Evolutionary conservation across 2,113 vertebrate genomes (phyloP), one percentile per base, ranked within the genome.

Genomic region (Sceloporus tristichus): DNA sequence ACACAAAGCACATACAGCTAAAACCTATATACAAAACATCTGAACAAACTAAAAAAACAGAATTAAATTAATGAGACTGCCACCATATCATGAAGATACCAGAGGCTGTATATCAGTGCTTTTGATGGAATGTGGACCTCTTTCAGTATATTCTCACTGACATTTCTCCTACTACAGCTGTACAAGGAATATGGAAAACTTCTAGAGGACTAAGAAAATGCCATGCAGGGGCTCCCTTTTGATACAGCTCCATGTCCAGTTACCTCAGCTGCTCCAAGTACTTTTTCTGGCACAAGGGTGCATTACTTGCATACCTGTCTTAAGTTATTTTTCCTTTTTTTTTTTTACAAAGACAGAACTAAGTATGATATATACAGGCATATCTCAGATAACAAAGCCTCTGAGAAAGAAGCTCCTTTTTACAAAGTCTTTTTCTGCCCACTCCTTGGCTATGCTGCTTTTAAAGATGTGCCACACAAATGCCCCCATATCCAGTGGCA

Each of bases 211-310:
- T 53, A 38, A 70, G 77, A 71, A 79, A 70, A 42, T 70, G 14
- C 11, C 65, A 27, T 40, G 16, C 59, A 8, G 68, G 59, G 8
- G 9, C 29, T 59, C n/a, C 42, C 23, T 86, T 79, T 73, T 19
- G 68, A 40, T 75, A 79, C 40, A 82, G 27, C 40, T 48, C 25
- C 82, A 89, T 89, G 80, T 80, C 86, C 88, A 90, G 0, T 42
- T 53, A 74, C 71, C 40, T 19, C 34, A 4, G n/a, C 42, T 38
- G 23, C 19, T 68, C 85, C 82, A 38, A 89, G 54, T 89, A 90
- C 86, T 78, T 86, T 93, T 88, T 25, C 85, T 91, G 27, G 0
- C 84, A 75, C 88, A 90, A 94, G 94, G 92, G 93, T 95, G 93
- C 91, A 92, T 93, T 95, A 85, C 87, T 79, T 84, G 21, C 2